phyloP scores from a whole-genome alignment of 2,113 vertebrate genomes.

The Brienomyrus brachyistius region DNA sequence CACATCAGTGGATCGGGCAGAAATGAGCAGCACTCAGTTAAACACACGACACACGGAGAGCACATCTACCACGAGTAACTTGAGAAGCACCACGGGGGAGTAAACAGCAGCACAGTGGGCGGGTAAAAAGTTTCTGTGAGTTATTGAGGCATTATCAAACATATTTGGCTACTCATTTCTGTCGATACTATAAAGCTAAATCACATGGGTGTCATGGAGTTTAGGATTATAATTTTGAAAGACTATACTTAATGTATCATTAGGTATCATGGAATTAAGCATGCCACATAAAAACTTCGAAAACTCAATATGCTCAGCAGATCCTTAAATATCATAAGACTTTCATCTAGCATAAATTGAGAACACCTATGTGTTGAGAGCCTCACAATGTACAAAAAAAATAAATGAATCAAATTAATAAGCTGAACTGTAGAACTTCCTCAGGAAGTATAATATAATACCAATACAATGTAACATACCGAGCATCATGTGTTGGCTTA shows the following conservation, averaged over 20 bases:
- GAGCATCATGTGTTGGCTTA: conserved; percentile 39
- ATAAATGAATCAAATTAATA: background rate
- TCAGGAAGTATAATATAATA: too few relatives aligned
- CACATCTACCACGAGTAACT: background rate
- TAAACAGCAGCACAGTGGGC: background rate
- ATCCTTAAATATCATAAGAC: background rate
- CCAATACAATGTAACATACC: background rate
- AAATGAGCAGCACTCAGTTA: background rate
- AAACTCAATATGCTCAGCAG: background rate
- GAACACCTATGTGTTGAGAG: background rate
- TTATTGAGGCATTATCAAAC: background rate
- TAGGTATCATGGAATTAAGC: background rate
- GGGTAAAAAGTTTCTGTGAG: too few relatives aligned
- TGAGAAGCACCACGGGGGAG: background rate
- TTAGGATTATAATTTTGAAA: background rate
- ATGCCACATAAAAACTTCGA: background rate
- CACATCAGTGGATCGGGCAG: background rate
- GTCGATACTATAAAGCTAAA: background rate
- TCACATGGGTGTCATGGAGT: background rate
- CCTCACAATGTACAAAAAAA: background rate
- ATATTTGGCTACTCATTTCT: background rate
- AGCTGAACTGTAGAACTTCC: background rate
- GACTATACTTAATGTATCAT: background rate
- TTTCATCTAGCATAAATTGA: background rate
- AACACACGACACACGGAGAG: background rate